Conservation (phyloP, 1,140 invertebrate species). For the Oreohelix idahoensis region DNA sequence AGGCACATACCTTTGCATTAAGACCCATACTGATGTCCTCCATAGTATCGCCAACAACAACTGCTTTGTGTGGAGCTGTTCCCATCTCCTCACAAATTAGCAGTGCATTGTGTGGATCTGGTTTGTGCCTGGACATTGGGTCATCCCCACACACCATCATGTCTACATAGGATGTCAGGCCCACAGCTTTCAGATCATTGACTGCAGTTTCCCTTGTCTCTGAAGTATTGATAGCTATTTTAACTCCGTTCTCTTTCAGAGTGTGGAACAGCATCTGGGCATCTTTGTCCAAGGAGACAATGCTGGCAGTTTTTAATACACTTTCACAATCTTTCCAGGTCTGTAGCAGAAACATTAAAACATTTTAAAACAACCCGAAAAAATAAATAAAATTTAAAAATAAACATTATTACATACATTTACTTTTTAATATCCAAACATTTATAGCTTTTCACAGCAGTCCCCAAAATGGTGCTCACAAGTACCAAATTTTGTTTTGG, state of each 20-base stretch:
- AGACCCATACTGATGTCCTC: slow-evolving; percentile 73
- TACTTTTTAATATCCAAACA: too few species aligned
- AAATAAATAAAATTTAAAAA: too few species aligned
- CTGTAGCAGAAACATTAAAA: neutral
- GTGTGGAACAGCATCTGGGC: slow-evolving; percentile 65
- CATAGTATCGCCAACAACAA: slow-evolving; percentile 75
- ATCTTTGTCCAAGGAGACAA: slow-evolving; percentile 46
- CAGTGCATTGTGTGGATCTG: slow-evolving; percentile 55
- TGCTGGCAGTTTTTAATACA: slow-evolving; percentile 43
- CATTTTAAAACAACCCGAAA: too few species aligned
- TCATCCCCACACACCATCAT: slow-evolving; percentile 75
- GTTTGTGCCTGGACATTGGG: slow-evolving; percentile 63
- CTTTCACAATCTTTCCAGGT: slow-evolving; percentile 57
- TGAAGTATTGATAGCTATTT: slow-evolving; percentile 74
- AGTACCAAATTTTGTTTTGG: too few species aligned
- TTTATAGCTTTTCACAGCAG: too few species aligned
- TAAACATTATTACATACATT: too few species aligned
- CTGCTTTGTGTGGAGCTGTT: slow-evolving; percentile 65
- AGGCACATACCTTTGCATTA: slow-evolving; percentile 59
- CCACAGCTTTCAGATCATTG: slow-evolving; percentile 62
- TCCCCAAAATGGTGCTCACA: too few species aligned
- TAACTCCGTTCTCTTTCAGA: slow-evolving; percentile 70
- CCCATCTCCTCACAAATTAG: slow-evolving; percentile 72
- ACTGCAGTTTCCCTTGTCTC: slow-evolving; percentile 69
- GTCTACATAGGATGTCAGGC: slow-evolving; percentile 69